These are phyloP conservation scores for Serrognathus titanus DNA, from an alignment of 2,888 invertebrate species.

Conservation along the genomic window DNA sequence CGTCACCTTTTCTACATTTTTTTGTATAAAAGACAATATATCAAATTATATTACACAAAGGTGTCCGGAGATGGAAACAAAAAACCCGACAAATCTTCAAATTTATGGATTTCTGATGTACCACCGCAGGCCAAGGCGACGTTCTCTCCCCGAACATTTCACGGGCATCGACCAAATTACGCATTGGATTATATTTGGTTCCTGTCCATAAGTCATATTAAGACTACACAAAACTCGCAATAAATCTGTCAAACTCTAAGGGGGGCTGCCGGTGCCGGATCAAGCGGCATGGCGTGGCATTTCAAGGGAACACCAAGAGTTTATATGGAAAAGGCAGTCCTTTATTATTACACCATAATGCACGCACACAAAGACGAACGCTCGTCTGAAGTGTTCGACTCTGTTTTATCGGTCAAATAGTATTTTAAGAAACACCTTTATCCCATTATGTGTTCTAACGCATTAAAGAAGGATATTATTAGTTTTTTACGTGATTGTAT, in stretches of 20 bases:
- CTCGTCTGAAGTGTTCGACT: no score
- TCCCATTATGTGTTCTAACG: no score
- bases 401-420: no score
- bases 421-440: no score
- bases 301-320: conserved; percentile 14
- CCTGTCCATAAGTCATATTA: conserved; percentile 53
- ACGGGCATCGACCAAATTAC: conserved; percentile 22
- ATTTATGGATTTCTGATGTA: conserved; percentile 17
- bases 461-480: no score
- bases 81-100: conserved; percentile 16
- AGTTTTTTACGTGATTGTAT: no score
- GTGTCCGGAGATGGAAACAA: conserved; percentile 11
- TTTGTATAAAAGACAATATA: conserved; percentile 5
- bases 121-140: conserved; percentile 9
- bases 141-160: conserved; percentile 11
- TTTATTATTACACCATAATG: neutral
- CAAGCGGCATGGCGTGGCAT: conserved; percentile 19
- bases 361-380: no score
- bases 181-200: conserved; percentile 38
- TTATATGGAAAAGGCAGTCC: conserved; percentile 10
- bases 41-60: conserved; percentile 7
- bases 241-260: conserved; percentile 51
- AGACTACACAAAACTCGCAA: conserved; percentile 51
- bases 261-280: conserved; percentile 36
- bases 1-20: neutral